Evolutionary conservation across 2,797 vertebrate genomes (phyloP).

Genomic region (Oreochromis mossambicus): DNA sequence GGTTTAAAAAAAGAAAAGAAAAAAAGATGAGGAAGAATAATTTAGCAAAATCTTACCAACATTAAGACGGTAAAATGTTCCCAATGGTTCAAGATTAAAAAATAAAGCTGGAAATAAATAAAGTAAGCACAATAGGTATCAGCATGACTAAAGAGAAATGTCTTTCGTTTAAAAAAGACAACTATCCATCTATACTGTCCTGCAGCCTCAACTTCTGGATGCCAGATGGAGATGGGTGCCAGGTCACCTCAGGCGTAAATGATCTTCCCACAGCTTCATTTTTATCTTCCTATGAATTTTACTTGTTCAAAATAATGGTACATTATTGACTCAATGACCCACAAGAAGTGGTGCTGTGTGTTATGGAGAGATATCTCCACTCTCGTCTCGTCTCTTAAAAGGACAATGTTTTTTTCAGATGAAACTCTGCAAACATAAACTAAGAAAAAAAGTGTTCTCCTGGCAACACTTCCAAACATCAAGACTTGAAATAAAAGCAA

Average conservation of each 20-base stretch:
- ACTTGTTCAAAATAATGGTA: no score
- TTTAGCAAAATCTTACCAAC: not conserved
- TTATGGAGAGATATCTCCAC: no score
- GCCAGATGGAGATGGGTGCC: not conserved
- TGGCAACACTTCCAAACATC: not conserved
- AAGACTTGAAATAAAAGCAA: not conserved
- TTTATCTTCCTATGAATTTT: no score
- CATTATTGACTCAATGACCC: no score
- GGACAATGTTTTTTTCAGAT: no score
- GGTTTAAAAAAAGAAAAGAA: not conserved
- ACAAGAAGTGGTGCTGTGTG: no score
- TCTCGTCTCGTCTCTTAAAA: no score
- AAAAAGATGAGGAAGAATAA: no score
- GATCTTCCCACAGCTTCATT: not conserved
- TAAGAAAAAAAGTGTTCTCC: not conserved
- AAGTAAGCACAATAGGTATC: not conserved
- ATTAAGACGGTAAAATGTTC: not conserved
- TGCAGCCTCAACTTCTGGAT: not conserved
- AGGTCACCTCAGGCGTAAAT: not conserved
- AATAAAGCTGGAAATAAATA: not conserved
- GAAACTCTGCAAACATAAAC: no score
- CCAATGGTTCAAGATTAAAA: not conserved
- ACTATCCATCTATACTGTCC: not conserved
- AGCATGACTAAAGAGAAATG: not conserved
- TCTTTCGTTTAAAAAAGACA: not conserved